Evolutionary conservation across 2,113 vertebrate genomes (phyloP), one percentile per base, ranked within the genome.

Genomic region (Mobula hypostoma): DNA sequence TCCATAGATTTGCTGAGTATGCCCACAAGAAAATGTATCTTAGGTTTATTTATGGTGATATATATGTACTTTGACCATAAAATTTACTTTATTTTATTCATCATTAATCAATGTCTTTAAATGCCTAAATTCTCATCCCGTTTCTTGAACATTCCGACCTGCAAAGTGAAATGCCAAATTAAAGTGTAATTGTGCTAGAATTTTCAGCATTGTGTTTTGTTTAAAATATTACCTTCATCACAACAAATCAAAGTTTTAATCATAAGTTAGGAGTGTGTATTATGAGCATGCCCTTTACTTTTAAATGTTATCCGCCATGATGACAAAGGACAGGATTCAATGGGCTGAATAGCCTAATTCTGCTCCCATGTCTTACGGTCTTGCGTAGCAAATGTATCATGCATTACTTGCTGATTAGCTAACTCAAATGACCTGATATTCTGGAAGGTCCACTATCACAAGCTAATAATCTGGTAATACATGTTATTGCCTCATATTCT

Each of bases 241-340:
- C 58, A 90, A 36, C 61, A 32, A 90, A 66, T 29, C 85, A 90
- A 90, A 68, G 85, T 90, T 66, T 66, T 68, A 66, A 90, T 90
- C 63, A 66, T 66, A 87, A 56, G 85, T 32, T n/a, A 90, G 61
- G 85, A 15, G 63, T 56, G 27, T 14, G n/a, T 14, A 63, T 63
- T 63, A 32, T 90, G 29, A 68, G 66, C 15, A 32, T n/a, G 15
- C 15, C 29, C 29, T n/a, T 63, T 19, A 12, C 32, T 80, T 32
- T n/a, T 15, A 40, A 80, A 80, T 5, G 15, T 14, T 80, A 36
- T 48, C 48, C 1, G 48, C 48, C 48, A 4, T 48, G 48, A 48
- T 48, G 3, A 48, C 3, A 48, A 48, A 2, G 48, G 48, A 48
- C 0, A 48, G 36, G 36, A 48, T 1, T 48, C 48, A 48, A 4